A percentile compares a stretch with the other conserved stretches of the same genome.
Conservation (phyloP, 2,888 invertebrate species). For the Trisateles emortualis region DNA sequence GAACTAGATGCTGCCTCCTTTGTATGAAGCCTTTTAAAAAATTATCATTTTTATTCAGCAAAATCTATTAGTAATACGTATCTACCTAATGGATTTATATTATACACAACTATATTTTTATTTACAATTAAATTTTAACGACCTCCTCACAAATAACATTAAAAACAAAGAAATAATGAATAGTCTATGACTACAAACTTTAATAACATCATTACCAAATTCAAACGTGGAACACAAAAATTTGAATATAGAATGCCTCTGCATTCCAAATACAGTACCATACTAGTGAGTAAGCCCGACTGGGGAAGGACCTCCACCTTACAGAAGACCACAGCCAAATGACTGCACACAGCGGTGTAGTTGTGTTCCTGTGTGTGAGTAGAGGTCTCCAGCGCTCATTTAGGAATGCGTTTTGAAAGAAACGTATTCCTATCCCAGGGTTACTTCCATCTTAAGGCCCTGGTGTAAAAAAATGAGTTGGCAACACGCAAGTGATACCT, state of each 20-base stretch:
- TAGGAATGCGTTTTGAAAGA: no score
- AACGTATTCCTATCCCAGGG: no score
- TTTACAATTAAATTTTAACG: conserved; percentile 7
- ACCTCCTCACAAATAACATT: conserved; percentile 23
- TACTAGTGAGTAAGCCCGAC: no score
- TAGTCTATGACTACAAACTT: conserved; percentile 30
- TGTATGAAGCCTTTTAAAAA: conserved; percentile 23
- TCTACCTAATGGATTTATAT: conserved; percentile 6
- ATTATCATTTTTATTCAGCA: conserved; percentile 7
- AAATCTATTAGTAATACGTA: conserved; percentile 10
- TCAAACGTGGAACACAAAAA: conserved; percentile 46
- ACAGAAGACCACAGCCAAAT: no score
- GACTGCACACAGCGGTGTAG: no score
- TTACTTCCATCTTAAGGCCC: no score
- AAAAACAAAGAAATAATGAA: conserved; percentile 28
- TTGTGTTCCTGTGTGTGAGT: no score
- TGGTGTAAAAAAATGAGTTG: no score
- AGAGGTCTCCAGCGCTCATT: no score
- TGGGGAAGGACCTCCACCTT: no score
- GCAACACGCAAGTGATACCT: no score
- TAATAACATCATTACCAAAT: conserved; percentile 43
- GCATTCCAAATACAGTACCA: conserved; percentile 49
- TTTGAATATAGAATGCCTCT: conserved; percentile 49
- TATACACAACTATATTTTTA: neutral
- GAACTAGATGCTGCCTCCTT: conserved; percentile 43